phyloP scores from a whole-genome alignment of 2,113 vertebrate species.

The Odontesthes bonariensis region DNA sequence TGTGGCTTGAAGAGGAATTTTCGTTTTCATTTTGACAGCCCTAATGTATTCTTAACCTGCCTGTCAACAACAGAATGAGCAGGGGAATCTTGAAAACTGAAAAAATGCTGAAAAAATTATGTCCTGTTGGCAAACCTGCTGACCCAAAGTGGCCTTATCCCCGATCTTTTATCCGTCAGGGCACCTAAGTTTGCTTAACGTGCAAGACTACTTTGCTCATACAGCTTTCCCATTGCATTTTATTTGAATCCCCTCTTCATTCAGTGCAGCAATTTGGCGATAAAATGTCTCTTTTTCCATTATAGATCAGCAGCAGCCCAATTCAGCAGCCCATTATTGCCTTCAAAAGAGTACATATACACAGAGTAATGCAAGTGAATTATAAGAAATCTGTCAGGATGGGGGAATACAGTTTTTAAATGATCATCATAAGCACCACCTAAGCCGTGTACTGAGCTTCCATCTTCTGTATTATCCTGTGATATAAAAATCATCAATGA shows the following conservation, averaged over 20 bases:
- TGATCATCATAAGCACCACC: slow-evolving; percentile 6
- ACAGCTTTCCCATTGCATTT: slow-evolving; percentile 37
- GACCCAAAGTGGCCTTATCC: slow-evolving; percentile 20
- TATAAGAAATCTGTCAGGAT: not conserved
- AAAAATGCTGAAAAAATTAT: slow-evolving; percentile 22
- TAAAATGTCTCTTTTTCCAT: slow-evolving; percentile 44
- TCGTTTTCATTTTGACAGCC: too few species aligned
- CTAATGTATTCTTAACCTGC: too few species aligned
- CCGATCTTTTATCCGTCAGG: slow-evolving; percentile 22
- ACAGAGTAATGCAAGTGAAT: slow-evolving; percentile 7
- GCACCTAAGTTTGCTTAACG: not conserved
- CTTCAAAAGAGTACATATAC: not conserved
- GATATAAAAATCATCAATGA: slow-evolving; percentile 9
- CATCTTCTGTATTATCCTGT: not conserved
- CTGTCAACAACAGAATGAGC: slow-evolving; percentile 17
- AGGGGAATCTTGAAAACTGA: slow-evolving; percentile 29
- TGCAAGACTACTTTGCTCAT: slow-evolving; percentile 40
- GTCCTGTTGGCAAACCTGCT: slow-evolving; percentile 1
- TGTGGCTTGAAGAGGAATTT: too few species aligned
- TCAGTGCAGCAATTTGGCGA: slow-evolving; percentile 10
- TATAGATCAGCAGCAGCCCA: slow-evolving; percentile 4
- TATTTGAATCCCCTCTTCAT: slow-evolving; percentile 55
- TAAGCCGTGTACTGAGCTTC: not conserved
- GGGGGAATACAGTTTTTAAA: not conserved
- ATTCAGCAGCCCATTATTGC: slow-evolving; percentile 19